phyloP scores from a whole-genome alignment of 2,888 invertebrate genomes.

The Phengaris arion region DNA sequence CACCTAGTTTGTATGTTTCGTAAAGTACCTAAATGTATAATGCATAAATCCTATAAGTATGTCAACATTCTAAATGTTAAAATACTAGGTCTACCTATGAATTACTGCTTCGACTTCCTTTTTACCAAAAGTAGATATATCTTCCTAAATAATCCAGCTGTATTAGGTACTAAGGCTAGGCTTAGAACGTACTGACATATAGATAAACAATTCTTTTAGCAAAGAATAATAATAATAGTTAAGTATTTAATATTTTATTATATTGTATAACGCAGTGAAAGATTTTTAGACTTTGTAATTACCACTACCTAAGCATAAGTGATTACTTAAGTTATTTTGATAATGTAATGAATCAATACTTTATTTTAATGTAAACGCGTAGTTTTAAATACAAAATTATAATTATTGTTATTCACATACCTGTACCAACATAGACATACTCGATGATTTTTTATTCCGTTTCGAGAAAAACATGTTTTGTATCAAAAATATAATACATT shows the following conservation, averaged over 20 bases:
- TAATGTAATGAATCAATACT: neutral
- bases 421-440: too few relatives aligned
- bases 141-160: neutral
- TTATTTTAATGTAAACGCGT: neutral
- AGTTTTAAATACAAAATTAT: neutral
- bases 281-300: conserved; percentile 12
- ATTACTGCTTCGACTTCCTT: conserved; percentile 6
- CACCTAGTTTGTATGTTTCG: neutral
- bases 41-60: neutral
- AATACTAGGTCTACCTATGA: neutral
- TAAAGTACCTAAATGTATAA: neutral
- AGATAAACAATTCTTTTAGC: neutral
- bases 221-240: neutral
- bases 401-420: neutral
- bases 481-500: too few relatives aligned
- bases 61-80: neutral
- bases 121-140: neutral
- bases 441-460: too few relatives aligned
- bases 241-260: conserved; percentile 14
- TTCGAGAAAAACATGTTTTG: too few relatives aligned
- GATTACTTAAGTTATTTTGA: neutral
- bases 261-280: neutral
- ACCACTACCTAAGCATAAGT: neutral
- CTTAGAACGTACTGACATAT: conserved; percentile 22
- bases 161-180: neutral